Percentiles rank a stretch among this genome's conserved stretches.
These are phyloP conservation scores for Drosophila aff. DNA, from an alignment of 1,140 invertebrate species.

Conservation along the genomic window DNA sequence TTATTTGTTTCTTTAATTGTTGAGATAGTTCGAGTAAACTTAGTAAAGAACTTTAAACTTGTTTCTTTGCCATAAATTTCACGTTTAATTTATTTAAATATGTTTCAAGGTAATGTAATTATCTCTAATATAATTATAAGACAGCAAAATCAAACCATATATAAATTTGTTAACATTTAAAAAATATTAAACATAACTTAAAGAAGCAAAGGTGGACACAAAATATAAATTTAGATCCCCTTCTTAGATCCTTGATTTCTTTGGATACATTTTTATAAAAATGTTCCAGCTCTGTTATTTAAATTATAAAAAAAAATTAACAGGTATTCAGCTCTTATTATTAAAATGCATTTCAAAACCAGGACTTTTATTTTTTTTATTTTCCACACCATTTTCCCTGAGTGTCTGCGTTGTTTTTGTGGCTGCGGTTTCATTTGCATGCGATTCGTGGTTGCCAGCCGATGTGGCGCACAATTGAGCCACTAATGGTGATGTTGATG, in stretches of 20 bases:
- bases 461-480: constrained; percentile 67
- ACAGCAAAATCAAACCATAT: too few relatives aligned
- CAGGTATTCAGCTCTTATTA: neutral
- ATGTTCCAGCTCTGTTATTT: neutral
- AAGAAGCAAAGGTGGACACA: too few relatives aligned
- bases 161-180: too few relatives aligned
- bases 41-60: too few relatives aligned
- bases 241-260: neutral
- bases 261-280: neutral
- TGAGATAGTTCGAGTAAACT: too few relatives aligned
- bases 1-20: too few relatives aligned
- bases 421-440: constrained; percentile 81
- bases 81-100: too few relatives aligned
- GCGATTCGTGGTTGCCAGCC: constrained; percentile 76
- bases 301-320: neutral
- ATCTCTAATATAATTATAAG: too few relatives aligned
- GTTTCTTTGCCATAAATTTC: too few relatives aligned
- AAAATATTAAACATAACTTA: too few relatives aligned
- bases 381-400: neutral
- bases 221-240: too few relatives aligned
- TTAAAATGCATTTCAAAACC: neutral
- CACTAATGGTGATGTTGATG: constrained; percentile 79
- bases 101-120: too few relatives aligned
- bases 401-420: constrained; percentile 30
- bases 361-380: neutral